phyloP scores from a whole-genome alignment of 2,797 vertebrate genomes.

The Crenichthys baileyi region DNA sequence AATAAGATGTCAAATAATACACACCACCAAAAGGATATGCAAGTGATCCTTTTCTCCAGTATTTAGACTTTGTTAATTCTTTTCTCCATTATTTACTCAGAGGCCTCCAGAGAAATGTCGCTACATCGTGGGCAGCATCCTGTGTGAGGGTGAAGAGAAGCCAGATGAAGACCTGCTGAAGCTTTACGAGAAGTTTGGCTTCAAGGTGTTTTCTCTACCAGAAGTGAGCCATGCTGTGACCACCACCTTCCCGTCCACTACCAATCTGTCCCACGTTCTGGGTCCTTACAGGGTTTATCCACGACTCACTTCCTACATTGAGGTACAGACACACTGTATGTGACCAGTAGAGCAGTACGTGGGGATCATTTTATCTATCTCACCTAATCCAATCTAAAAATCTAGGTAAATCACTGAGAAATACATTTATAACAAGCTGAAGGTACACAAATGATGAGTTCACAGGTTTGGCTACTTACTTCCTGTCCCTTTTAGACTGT shows the following conservation, averaged over 20 bases:
- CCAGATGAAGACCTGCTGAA: constrained; percentile 85
- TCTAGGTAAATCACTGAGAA: background rate
- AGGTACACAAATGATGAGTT: background rate
- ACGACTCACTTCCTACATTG: constrained; percentile 87
- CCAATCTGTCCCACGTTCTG: constrained; percentile 87
- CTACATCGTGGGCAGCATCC: constrained; percentile 90
- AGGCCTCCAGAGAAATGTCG: constrained; percentile 88
- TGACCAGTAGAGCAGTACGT: background rate
- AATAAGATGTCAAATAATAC: background rate
- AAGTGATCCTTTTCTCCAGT: background rate
- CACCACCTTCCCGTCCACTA: constrained; percentile 89
- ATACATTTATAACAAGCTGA: background rate
- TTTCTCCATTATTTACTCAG: constrained; percentile 66
- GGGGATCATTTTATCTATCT: background rate
- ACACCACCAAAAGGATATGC: background rate
- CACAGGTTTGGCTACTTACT: background rate
- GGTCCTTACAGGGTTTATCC: constrained; percentile 89
- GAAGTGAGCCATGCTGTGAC: constrained; percentile 93
- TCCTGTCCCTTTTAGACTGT: background rate
- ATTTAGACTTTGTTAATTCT: background rate
- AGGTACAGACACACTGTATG: constrained; percentile 77
- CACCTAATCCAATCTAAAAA: background rate
- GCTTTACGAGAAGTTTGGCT: constrained; percentile 90
- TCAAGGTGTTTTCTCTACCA: constrained; percentile 92
- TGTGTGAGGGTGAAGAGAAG: constrained; percentile 89